Conservation (phyloP, 2,113 vertebrate genomes). For the Aphelocoma coerulescens region DNA sequence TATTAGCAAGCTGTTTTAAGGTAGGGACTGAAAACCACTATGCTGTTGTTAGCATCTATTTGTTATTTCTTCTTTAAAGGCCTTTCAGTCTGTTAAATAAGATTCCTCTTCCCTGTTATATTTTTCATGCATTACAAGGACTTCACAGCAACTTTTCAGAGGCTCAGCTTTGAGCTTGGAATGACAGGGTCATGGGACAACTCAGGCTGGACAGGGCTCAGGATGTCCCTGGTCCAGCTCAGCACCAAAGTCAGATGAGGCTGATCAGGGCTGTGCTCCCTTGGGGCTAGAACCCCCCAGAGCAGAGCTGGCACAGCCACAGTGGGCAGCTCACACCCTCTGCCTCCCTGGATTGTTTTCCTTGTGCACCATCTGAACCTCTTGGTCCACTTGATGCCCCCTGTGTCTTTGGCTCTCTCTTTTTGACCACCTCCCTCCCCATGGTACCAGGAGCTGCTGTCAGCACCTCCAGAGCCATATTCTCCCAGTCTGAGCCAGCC, state of each 20-base stretch:
- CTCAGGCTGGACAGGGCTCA: fast-evolving
- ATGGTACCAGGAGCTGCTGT: neutral
- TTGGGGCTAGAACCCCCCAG: neutral
- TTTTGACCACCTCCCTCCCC: neutral
- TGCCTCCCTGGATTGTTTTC: neutral
- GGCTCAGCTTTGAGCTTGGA: neutral
- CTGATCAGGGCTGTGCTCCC: neutral
- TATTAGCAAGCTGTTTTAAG: neutral
- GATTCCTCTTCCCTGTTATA: neutral
- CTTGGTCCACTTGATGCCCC: neutral
- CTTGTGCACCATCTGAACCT: neutral
- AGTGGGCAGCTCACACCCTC: neutral
- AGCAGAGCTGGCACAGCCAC: neutral
- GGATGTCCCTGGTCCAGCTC: neutral
- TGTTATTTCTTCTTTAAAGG: neutral
- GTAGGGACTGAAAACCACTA: neutral
- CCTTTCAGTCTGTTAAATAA: neutral
- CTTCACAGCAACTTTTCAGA: neutral
- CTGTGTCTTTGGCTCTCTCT: neutral
- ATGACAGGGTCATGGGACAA: fast-evolving
- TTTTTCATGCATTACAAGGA: neutral
- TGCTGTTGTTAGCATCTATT: neutral
- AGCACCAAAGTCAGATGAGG: fast-evolving
- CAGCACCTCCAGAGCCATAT: neutral
- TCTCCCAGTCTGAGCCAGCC: neutral